phyloP scores from a whole-genome alignment of 2,888 invertebrate species.

The Meliscaeva auricollis region DNA sequence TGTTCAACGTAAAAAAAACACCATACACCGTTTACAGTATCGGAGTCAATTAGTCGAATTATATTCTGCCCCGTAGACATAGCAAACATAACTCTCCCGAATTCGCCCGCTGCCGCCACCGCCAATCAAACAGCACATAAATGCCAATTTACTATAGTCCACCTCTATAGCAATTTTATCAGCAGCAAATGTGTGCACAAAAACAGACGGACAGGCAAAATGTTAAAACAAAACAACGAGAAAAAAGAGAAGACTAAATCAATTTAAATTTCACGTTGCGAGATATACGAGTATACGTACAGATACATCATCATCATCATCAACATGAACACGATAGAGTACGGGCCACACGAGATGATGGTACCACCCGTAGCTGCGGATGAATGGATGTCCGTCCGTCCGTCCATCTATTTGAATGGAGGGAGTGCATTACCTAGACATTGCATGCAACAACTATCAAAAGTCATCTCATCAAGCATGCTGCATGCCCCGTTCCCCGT shows the following conservation, averaged over 20 bases:
- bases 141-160: constrained; percentile 71
- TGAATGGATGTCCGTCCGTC: constrained; percentile 58
- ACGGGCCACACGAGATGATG: constrained; percentile 51
- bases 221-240: constrained; percentile 39
- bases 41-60: constrained; percentile 73
- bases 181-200: constrained; percentile 25
- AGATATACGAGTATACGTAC: constrained; percentile 50
- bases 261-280: constrained; percentile 70
- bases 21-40: constrained; percentile 45
- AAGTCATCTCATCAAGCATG: constrained; percentile 61
- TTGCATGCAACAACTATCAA: constrained; percentile 67
- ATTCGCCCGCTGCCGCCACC: constrained; percentile 31
- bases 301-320: constrained; percentile 66
- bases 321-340: constrained; percentile 56
- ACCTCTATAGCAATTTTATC: constrained; percentile 70
- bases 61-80: constrained; percentile 53
- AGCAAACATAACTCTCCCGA: constrained; percentile 47
- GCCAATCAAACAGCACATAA: constrained; percentile 65
- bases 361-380: constrained; percentile 66
- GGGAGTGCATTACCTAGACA: constrained; percentile 35
- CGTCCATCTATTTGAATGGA: constrained; percentile 33
- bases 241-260: constrained; percentile 57
- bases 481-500: not conserved
- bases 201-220: constrained; percentile 28
- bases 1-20: constrained; percentile 29